phyloP scores from a whole-genome alignment of 2,888 invertebrate genomes.

The Drosophila barbarae region DNA sequence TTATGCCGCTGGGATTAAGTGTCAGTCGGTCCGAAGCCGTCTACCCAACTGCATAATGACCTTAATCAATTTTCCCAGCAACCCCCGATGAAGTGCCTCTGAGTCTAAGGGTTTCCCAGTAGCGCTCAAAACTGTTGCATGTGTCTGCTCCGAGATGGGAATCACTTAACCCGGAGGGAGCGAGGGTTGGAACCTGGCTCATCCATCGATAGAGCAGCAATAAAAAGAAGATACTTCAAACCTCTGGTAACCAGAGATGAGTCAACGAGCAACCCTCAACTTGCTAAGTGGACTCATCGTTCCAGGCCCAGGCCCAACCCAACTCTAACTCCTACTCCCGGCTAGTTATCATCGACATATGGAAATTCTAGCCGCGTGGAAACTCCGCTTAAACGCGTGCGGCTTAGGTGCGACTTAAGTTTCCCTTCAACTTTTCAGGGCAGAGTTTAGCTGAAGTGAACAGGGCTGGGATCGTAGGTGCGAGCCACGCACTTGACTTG shows the following conservation, averaged over 20 bases:
- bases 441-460: constrained; percentile 22
- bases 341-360: constrained; percentile 38
- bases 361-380: constrained; percentile 69
- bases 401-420: constrained; percentile 62
- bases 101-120: constrained; percentile 40
- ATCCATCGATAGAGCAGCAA: constrained; percentile 61
- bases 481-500: constrained; percentile 60
- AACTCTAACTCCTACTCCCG: not conserved
- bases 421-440: constrained; percentile 39
- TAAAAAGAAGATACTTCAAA: constrained; percentile 53
- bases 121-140: constrained; percentile 63
- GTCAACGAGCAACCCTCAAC: constrained; percentile 34
- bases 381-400: constrained; percentile 44
- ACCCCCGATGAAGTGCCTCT: constrained; percentile 39
- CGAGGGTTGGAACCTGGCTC: constrained; percentile 12
- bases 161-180: constrained; percentile 49
- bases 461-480: constrained; percentile 46
- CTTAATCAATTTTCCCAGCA: constrained; percentile 69
- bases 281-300: constrained; percentile 41
- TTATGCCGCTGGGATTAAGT: constrained; percentile 74
- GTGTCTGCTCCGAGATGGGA: constrained; percentile 22
- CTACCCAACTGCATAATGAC: constrained; percentile 69
- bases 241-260: constrained; percentile 61
- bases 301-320: constrained; percentile 9
- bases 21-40: constrained; percentile 55